Percentiles rank a stretch among this genome's conserved stretches.
Conservation (phyloP, 2,797 vertebrate species). For the Mus spretus region DNA sequence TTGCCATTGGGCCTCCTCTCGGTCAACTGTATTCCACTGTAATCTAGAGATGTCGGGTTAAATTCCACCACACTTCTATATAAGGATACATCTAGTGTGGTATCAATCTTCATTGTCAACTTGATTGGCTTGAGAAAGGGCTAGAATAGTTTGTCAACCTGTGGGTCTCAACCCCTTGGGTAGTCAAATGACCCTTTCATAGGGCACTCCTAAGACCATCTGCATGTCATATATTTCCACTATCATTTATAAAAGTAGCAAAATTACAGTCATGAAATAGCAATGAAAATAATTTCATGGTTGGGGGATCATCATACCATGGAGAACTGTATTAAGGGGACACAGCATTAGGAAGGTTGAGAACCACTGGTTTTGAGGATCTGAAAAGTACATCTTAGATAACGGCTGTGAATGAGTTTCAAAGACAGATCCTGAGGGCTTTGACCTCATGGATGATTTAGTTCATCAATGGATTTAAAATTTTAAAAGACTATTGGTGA, state of each 20-base stretch:
- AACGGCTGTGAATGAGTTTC: neutral
- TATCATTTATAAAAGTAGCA: neutral
- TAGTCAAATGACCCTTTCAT: neutral
- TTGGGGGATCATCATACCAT: neutral
- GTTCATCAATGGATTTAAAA: neutral
- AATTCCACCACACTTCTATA: neutral
- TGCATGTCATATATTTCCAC: neutral
- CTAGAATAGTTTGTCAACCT: neutral
- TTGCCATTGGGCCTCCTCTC: neutral
- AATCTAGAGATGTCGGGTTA: constrained; percentile 1
- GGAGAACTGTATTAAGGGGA: neutral
- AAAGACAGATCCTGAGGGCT: neutral
- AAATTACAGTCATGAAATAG: neutral
- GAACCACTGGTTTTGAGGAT: neutral
- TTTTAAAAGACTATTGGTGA: neutral
- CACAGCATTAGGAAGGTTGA: neutral
- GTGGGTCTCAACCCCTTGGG: neutral
- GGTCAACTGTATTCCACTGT: neutral
- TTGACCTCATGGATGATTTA: neutral
- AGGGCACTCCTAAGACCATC: neutral
- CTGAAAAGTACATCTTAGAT: neutral
- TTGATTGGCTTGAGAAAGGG: neutral
- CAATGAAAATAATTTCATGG: neutral
- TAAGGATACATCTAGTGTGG: neutral
- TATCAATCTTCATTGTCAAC: neutral